phyloP scores from a whole-genome alignment of 2,888 invertebrate genomes.

The Myopa tessellatipennis region DNA sequence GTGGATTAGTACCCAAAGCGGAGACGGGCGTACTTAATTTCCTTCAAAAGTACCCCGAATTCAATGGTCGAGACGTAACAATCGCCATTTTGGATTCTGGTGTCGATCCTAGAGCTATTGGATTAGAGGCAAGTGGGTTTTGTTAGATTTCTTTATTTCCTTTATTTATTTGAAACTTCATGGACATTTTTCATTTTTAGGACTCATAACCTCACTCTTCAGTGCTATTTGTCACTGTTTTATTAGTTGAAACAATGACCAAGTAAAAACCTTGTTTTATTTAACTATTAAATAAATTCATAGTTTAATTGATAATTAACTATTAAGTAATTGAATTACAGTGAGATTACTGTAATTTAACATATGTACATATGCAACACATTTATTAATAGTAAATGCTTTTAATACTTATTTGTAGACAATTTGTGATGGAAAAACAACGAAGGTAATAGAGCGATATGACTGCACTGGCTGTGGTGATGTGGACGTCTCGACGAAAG shows the following conservation, averaged over 20 bases:
- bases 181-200: background rate
- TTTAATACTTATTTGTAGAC: slow-evolving; percentile 71
- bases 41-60: slow-evolving; percentile 86
- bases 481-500: slow-evolving; percentile 87
- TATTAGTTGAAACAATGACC: background rate
- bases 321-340: no score
- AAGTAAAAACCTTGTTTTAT: no score
- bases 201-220: slow-evolving; percentile 22
- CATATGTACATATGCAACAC: no score
- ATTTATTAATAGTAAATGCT: background rate
- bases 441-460: slow-evolving; percentile 93
- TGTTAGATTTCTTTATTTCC: no score
- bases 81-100: slow-evolving; percentile 99
- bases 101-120: slow-evolving; percentile 95
- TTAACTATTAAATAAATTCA: background rate
- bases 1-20: slow-evolving; percentile 90
- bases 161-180: no score
- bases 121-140: slow-evolving; percentile 79
- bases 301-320: no score
- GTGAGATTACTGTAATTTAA: no score
- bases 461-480: slow-evolving; percentile 98
- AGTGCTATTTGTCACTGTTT: background rate
- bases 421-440: slow-evolving; percentile 83
- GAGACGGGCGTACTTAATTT: slow-evolving; percentile 93
- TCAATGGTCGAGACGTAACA: slow-evolving; percentile 90